Base-by-base conservation (phyloP, 2,113 vertebrate genomes). In the Esox niger region DNA sequence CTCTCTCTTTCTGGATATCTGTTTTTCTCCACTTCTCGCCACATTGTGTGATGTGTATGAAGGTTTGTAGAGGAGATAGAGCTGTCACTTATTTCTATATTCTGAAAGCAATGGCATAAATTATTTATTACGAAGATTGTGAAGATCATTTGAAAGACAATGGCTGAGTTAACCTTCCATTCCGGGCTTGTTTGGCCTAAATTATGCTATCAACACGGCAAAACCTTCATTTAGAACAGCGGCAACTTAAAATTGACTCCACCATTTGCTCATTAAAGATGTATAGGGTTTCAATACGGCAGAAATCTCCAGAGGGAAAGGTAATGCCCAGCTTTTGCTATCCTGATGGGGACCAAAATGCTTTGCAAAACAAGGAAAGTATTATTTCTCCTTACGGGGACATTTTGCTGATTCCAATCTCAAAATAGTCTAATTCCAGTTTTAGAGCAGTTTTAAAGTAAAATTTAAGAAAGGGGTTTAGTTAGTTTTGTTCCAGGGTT, bases 261-360 rank as follows among this genome's bases (percentile, higher is more conserved):
- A 88, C 84, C 79, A 77, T 82, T 80, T 78, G 75, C 84, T 88
- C 69, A 86, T 84, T 79, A 85, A 85, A 84, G 78, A 87, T 87
- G 82, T 79, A 84, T 60, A 55, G 20, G 61, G 66, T 82, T 75
- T 74, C 77, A 67, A 46, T 54, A 20, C 73, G 69, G 64, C 6
- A 15, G 61, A 21, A 11, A 26, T 21, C 65, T 77, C 76, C 77
- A 74, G 59, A 33, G 69, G n/a, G n/a, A n/a, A n/a, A n/a, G n/a
- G n/a, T n/a, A n/a, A n/a, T n/a, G n/a, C n/a, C n/a, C n/a, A n/a
- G n/a, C n/a, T n/a, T n/a, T n/a, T n/a, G n/a, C n/a, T n/a, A n/a
- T n/a, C n/a, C n/a, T n/a, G n/a, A n/a, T n/a, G n/a, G n/a, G n/a
- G n/a, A n/a, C n/a, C n/a, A n/a, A n/a, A n/a, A n/a, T n/a, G n/a